A percentile compares a stretch with the other conserved stretches of the same genome.
phyloP scores from a whole-genome alignment of 2,113 vertebrate species.

The Hypanus sabinus region DNA sequence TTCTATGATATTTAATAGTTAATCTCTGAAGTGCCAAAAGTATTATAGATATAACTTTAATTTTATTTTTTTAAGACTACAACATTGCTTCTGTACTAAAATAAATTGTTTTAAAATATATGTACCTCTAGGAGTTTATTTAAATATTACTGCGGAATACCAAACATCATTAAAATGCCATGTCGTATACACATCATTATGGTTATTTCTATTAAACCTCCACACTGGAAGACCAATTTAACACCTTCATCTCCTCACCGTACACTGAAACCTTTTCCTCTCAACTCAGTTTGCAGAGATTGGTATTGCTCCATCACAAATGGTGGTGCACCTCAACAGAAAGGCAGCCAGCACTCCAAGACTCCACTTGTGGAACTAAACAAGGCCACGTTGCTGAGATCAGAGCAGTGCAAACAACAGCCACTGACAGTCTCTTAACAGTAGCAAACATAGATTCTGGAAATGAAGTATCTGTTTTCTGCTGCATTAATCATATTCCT shows the following conservation, averaged over 20 bases:
- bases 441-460: too few relatives aligned
- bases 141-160: not conserved
- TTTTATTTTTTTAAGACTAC: conserved; percentile 8
- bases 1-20: not conserved
- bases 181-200: not conserved
- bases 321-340: too few relatives aligned
- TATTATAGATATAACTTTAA: not conserved
- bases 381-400: too few relatives aligned
- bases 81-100: conserved; percentile 5
- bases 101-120: conserved; percentile 13
- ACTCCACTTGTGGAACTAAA: too few relatives aligned
- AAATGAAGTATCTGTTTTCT: too few relatives aligned
- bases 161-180: not conserved
- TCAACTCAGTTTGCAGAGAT: too few relatives aligned
- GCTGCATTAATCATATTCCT: too few relatives aligned
- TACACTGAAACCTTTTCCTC: not conserved
- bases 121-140: too few relatives aligned
- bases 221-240: not conserved
- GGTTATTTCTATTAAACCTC: not conserved
- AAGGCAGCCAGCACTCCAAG: too few relatives aligned
- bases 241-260: not conserved
- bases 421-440: too few relatives aligned
- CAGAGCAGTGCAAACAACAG: too few relatives aligned
- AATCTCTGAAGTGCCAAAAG: not conserved
- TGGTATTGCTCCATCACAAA: too few relatives aligned